A percentile compares a stretch with the other conserved stretches of the same genome.
phyloP scores from a whole-genome alignment of 2,888 invertebrate species.

The Phanerotoma sp. region DNA sequence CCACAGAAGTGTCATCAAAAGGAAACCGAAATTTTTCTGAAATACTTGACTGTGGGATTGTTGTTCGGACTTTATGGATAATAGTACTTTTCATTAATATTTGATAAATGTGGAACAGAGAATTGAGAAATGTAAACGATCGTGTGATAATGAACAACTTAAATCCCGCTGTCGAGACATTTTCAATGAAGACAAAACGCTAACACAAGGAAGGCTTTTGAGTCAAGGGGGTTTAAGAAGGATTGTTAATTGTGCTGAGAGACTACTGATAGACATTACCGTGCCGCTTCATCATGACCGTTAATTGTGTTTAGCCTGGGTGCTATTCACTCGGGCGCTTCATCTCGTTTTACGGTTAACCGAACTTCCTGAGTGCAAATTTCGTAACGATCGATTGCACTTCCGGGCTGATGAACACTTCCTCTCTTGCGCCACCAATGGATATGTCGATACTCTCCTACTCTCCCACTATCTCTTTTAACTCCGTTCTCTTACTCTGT shows the following conservation, averaged over 20 bases:
- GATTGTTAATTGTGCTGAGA: slow-evolving; percentile 3
- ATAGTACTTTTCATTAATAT: no score
- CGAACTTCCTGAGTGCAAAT: slow-evolving; percentile 13
- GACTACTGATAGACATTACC: slow-evolving; percentile 4
- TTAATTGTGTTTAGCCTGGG: slow-evolving; percentile 14
- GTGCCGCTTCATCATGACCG: slow-evolving; percentile 14
- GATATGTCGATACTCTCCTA: slow-evolving; percentile 12
- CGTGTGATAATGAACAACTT: no score
- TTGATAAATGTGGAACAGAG: no score
- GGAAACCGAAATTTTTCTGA: no score
- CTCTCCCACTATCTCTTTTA: no score
- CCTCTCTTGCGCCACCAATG: slow-evolving; percentile 4
- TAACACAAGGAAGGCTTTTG: slow-evolving; percentile 16
- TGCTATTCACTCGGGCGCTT: slow-evolving; percentile 18
- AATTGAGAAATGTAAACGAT: no score
- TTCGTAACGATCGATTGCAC: slow-evolving; percentile 18
- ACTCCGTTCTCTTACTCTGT: no score
- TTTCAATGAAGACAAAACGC: no score
- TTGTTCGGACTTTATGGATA: no score
- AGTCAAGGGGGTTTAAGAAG: slow-evolving; percentile 7
- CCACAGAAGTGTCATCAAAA: no score
- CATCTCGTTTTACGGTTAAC: slow-evolving; percentile 24
- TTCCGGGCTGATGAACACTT: slow-evolving; percentile 18
- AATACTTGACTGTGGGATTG: no score
- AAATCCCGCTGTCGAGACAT: no score